Percentiles rank a stretch among this genome's conserved stretches.
Conservation (phyloP, 2,888 invertebrate genomes). For the Ceraclea dissimilis region DNA sequence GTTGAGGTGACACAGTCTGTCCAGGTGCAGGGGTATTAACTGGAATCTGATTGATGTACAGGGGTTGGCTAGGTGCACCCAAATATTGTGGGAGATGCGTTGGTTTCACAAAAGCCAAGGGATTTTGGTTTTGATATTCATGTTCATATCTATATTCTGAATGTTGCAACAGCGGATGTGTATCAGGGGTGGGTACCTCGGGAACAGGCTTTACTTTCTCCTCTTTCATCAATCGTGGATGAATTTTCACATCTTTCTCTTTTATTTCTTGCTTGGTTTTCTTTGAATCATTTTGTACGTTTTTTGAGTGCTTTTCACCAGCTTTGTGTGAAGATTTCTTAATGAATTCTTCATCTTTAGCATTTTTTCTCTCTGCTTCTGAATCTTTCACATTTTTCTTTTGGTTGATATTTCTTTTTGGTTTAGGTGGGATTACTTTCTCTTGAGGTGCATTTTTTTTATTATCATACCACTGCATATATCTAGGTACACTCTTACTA, state of each 20-base stretch:
- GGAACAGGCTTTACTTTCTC: constrained; percentile 46
- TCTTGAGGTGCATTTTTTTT: constrained; percentile 41
- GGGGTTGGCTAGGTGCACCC: constrained; percentile 43
- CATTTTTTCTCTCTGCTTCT: constrained; percentile 39
- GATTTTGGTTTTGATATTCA: constrained; percentile 49
- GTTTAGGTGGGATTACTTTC: constrained; percentile 42
- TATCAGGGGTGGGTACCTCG: constrained; percentile 42
- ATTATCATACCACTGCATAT: constrained; percentile 73
- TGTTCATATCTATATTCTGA: constrained; percentile 71
- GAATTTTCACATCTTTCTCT: constrained; percentile 37
- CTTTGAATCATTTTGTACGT: constrained; percentile 25
- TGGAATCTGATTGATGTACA: constrained; percentile 41
- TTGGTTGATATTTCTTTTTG: constrained; percentile 40
- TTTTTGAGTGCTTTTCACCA: constrained; percentile 33
- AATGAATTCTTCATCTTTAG: constrained; percentile 33
- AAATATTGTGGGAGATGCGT: constrained; percentile 56
- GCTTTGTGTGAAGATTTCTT: constrained; percentile 16
- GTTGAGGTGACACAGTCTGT: constrained; percentile 28
- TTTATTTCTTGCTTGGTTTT: constrained; percentile 13
- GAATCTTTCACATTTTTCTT: constrained; percentile 38
- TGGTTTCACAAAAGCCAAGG: constrained; percentile 47
- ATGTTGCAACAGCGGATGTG: constrained; percentile 67
- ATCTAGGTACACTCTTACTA: constrained; percentile 53
- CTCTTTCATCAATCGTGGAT: constrained; percentile 43
- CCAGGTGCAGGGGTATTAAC: constrained; percentile 20